Conservation (phyloP, 2,888 invertebrate species). For the Lathronympha strigana region DNA sequence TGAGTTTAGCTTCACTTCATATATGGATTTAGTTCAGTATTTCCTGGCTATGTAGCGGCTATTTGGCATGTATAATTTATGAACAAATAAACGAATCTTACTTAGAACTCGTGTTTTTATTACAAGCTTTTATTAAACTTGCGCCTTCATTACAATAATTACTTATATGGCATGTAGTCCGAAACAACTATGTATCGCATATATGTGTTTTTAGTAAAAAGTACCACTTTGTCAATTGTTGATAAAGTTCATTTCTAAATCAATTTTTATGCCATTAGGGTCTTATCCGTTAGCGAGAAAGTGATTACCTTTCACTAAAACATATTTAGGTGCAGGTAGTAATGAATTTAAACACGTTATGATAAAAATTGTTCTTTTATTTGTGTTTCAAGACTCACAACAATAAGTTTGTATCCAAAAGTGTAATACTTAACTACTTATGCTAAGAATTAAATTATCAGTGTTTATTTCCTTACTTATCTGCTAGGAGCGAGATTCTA, state of each 20-base stretch:
- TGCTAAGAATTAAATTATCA: slow-evolving; percentile 68
- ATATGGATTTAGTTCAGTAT: slow-evolving; percentile 35
- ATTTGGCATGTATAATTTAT: slow-evolving; percentile 48
- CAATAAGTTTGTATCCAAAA: slow-evolving; percentile 75
- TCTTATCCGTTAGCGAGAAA: no score
- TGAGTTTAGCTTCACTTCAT: slow-evolving; percentile 18
- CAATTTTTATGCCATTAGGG: no score
- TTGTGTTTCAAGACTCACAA: slow-evolving; percentile 72
- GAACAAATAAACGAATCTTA: slow-evolving; percentile 50
- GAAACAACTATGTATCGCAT: no score
- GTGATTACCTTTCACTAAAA: no score
- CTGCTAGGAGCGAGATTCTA: slow-evolving; percentile 55
- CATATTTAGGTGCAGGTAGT: no score
- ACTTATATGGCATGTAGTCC: no score
- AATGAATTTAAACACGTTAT: slow-evolving; percentile 47
- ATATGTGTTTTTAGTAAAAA: no score
- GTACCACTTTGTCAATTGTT: no score
- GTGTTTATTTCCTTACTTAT: slow-evolving; percentile 54
- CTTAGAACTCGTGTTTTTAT: slow-evolving; percentile 1
- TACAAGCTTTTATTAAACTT: neutral
- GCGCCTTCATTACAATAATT: no score
- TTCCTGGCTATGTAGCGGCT: slow-evolving; percentile 41
- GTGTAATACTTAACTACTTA: slow-evolving; percentile 66
- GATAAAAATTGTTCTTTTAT: slow-evolving; percentile 69
- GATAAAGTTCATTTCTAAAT: no score